Percentiles rank a stretch among this genome's conserved stretches.
Evolutionary conservation across 2,888 invertebrate genomes (phyloP).

Genomic region (Syrista parreyssii): DNA sequence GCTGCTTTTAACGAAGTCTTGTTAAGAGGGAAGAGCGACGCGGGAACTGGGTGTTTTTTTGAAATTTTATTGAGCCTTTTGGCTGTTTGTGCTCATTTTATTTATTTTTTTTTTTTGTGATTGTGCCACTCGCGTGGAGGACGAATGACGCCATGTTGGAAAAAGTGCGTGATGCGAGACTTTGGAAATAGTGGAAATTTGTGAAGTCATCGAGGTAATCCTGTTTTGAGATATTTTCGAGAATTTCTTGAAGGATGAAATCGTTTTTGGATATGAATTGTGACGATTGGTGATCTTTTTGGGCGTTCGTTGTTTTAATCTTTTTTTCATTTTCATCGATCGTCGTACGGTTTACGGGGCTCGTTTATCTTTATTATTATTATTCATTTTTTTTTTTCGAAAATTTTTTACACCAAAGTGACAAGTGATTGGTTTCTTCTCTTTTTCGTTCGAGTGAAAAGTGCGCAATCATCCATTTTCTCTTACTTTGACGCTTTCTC

Average conservation of each 20-base stretch:
- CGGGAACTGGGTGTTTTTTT: background rate
- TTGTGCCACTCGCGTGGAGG: background rate
- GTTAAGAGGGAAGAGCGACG: background rate
- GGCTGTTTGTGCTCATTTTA: background rate
- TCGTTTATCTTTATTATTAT: too few species aligned
- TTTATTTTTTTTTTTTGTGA: background rate
- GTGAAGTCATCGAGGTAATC: background rate
- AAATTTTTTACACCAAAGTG: background rate
- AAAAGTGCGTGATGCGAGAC: background rate
- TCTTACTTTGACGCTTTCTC: background rate
- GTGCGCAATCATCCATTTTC: background rate
- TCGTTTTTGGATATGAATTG: background rate
- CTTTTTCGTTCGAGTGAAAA: background rate
- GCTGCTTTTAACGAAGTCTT: background rate
- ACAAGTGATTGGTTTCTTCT: background rate
- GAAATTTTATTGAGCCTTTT: background rate
- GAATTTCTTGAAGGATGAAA: background rate
- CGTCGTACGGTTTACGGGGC: background rate
- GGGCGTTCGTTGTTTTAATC: background rate
- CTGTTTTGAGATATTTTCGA: background rate
- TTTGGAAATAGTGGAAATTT: background rate
- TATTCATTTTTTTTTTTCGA: background rate
- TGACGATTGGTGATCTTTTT: background rate
- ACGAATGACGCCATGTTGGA: background rate
- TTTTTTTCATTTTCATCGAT: background rate